Conservation (phyloP, 2,888 invertebrate species). For the Spodoptera exigua region DNA sequence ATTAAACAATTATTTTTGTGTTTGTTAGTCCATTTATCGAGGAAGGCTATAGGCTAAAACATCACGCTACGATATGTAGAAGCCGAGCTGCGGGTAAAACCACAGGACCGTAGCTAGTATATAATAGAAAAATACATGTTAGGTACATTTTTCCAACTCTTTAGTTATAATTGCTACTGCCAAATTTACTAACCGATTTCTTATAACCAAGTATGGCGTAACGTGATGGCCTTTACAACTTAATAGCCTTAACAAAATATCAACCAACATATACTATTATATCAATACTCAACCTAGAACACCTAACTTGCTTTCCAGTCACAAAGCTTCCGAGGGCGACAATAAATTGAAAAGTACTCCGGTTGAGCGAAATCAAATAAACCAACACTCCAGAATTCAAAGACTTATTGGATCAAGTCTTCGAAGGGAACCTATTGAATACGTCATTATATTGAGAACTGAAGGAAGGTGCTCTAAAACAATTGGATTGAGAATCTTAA, state of each 20-base stretch:
- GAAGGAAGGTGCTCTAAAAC: constrained; percentile 25
- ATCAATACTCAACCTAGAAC: constrained; percentile 1
- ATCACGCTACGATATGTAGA: too few species aligned
- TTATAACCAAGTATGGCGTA: too few species aligned
- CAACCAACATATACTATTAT: neutral
- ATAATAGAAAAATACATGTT: too few species aligned
- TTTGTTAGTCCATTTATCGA: too few species aligned
- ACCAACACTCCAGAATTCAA: constrained; percentile 24
- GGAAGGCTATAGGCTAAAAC: too few species aligned
- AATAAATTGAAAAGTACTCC: constrained; percentile 24
- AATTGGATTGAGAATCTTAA: constrained; percentile 23
- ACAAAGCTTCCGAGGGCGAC: constrained; percentile 3
- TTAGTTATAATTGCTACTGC: too few species aligned
- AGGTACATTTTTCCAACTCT: too few species aligned
- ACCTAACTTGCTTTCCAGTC: constrained; percentile 1
- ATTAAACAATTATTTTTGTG: too few species aligned
- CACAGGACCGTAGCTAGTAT: too few species aligned
- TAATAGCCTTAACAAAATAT: neutral
- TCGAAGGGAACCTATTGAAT: constrained; percentile 24
- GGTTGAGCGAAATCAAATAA: constrained; percentile 23
- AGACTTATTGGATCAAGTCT: constrained; percentile 34
- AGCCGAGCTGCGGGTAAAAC: too few species aligned
- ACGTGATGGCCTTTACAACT: too few species aligned
- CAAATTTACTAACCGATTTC: too few species aligned
- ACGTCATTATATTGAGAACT: constrained; percentile 34